Base-by-base conservation (phyloP, 1,140 invertebrate genomes). In the Ceratitis capitata region DNA sequence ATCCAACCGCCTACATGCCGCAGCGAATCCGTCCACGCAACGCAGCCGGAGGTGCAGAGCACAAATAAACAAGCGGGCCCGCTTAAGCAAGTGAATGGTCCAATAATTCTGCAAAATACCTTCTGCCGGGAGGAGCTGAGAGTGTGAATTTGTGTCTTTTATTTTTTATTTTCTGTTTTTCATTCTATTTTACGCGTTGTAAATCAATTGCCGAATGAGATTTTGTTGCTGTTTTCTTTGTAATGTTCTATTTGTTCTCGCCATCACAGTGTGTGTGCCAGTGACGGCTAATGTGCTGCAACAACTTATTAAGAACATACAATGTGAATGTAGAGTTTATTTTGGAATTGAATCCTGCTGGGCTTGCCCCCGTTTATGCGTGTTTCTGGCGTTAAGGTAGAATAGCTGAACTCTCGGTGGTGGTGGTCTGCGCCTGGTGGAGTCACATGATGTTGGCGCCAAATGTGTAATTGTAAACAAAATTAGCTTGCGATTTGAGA, bases 281-380 rank as follows among this genome's bases (percentile, higher is more conserved):
- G 29, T 23, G 29, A 64, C 9, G 29, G 58, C 23, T 64, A 64
- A 64, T 64, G 29, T 64, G 23, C 29, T 35, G 32, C 32, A 64
- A 5, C 58, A 69, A 42, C 64, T 32, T 14, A 61, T 61, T 61
- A 61, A 61, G 14, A 69, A 16, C 32, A 69, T 35, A 69, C 14
- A 69, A 69, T 35, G 61, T 69, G 61, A 69, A n/a, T 39, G 35
- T 39, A 19, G 61, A 39, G 35, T 69, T 39, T 69, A 69, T 69
- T 69, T 69, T 69, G 32, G 39, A 69, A 69, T 39, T 16, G 32
- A 69, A 69, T 69, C 64, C 64, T 69, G 35, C 64, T 69, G 64
- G 19, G 64, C 19, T 14, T 69, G 64, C 64, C 64, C 35, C 64
- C 19, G 29, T 69, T 69, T 26, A 69, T 39, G 35, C 39, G 5